Conservation (phyloP, 2,888 invertebrate genomes). For the Lasioglossum vierecki region DNA sequence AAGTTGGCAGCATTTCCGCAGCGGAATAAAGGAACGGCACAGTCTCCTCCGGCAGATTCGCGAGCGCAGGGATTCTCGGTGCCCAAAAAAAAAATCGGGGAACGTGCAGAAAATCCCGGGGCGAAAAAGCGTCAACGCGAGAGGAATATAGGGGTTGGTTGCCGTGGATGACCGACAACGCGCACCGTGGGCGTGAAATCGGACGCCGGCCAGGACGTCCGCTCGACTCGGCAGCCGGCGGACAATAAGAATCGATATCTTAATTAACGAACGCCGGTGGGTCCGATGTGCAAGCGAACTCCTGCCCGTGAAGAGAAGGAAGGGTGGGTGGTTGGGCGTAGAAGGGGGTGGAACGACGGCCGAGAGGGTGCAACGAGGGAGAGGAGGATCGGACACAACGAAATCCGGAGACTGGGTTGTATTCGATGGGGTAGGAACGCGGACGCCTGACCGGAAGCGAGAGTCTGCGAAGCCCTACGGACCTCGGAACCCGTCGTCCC, state of each 20-base stretch:
- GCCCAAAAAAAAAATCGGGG: not conserved
- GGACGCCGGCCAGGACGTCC: slow-evolving; percentile 75
- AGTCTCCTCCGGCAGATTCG: not conserved
- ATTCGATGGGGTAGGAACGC: slow-evolving; percentile 76
- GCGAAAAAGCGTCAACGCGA: slow-evolving; percentile 22
- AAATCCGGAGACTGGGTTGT: slow-evolving; percentile 76
- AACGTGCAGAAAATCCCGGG: not conserved
- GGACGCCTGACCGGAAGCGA: slow-evolving; percentile 84
- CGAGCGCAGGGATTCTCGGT: not conserved
- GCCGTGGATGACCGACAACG: slow-evolving; percentile 66
- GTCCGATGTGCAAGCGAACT: slow-evolving; percentile 71
- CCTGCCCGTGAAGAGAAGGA: slow-evolving; percentile 59
- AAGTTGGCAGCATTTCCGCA: too few relatives aligned
- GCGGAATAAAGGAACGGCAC: not conserved
- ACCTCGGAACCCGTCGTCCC: slow-evolving; percentile 80
- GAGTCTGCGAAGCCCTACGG: slow-evolving; percentile 82
- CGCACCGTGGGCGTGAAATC: slow-evolving; percentile 69
- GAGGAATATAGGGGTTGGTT: slow-evolving; percentile 54
- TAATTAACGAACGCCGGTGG: slow-evolving; percentile 81
- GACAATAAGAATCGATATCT: slow-evolving; percentile 84
- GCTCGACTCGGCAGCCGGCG: slow-evolving; percentile 73
- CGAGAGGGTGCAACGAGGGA: slow-evolving; percentile 28
- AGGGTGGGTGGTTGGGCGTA: slow-evolving; percentile 47
- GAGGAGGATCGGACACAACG: slow-evolving; percentile 58
- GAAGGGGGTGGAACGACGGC: slow-evolving; percentile 33